Conservation (phyloP, 2,113 vertebrate genomes). For the Catharus minimus region DNA sequence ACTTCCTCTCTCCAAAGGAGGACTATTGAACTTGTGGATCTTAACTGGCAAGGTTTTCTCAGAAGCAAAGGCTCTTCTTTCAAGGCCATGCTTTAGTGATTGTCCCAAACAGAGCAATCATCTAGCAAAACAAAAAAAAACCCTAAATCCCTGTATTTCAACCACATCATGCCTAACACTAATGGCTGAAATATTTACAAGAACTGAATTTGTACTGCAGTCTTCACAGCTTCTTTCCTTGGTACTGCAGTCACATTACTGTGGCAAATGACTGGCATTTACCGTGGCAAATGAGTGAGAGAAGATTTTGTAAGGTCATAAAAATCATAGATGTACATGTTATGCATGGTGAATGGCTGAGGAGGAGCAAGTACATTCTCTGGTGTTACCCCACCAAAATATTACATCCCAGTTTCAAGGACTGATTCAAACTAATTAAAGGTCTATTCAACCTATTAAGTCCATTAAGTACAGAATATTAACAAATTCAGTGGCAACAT, state of each 20-base stretch:
- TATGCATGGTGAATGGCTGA: background rate
- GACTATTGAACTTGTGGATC: background rate
- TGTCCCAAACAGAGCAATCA: background rate
- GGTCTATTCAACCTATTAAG: background rate
- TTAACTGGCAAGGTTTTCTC: background rate
- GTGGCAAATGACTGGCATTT: background rate
- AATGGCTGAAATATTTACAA: conserved; percentile 18
- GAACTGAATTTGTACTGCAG: background rate
- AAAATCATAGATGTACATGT: background rate
- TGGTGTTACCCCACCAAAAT: background rate
- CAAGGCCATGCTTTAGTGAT: background rate
- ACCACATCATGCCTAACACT: background rate
- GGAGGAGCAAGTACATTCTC: background rate
- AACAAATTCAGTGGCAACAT: background rate
- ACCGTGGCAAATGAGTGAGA: background rate
- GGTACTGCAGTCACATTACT: background rate
- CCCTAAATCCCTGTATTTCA: background rate
- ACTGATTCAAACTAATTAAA: background rate
- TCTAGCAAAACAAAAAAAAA: background rate
- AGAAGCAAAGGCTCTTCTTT: background rate
- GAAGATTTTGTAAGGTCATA: conserved; percentile 11
- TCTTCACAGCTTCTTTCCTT: conserved; percentile 2
- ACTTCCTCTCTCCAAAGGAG: background rate
- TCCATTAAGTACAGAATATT: background rate
- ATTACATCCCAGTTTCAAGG: accelerated